Evolutionary conservation across 2,888 invertebrate species (phyloP).

Genomic region (Eristalis tenax): DNA sequence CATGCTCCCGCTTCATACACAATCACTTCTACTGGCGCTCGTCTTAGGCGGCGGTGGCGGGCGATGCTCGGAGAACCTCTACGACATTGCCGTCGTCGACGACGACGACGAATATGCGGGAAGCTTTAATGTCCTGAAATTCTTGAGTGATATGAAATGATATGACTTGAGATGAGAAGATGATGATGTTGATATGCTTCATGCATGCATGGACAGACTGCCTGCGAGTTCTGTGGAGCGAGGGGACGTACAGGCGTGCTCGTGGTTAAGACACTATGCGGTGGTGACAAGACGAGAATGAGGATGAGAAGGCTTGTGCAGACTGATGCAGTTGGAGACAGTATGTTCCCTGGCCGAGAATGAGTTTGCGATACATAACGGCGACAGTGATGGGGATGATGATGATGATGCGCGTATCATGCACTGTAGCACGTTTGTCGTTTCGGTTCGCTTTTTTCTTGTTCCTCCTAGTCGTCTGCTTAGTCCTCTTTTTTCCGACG

Average conservation of each 20-base stretch:
- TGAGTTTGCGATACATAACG: conserved; percentile 57
- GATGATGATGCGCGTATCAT: conserved; percentile 68
- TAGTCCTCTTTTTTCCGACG: conserved; percentile 4
- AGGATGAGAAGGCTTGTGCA: background rate
- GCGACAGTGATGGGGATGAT: conserved; percentile 65
- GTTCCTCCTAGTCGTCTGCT: too few relatives aligned
- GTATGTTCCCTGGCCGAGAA: conserved; percentile 51
- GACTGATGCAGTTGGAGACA: conserved; percentile 34
- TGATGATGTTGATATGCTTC: conserved; percentile 72
- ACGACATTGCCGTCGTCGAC: conserved; percentile 9
- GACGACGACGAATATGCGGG: conserved; percentile 65
- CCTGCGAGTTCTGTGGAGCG: conserved; percentile 12
- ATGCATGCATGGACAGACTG: conserved; percentile 70
- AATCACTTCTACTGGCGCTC: conserved; percentile 49
- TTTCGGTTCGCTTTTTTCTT: background rate
- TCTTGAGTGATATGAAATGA: conserved; percentile 72
- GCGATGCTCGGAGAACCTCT: background rate
- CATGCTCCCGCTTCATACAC: conserved; percentile 39
- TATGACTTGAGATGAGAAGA: conserved; percentile 71
- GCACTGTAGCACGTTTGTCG: conserved; percentile 31
- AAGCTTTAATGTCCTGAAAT: conserved; percentile 72
- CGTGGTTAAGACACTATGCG: conserved; percentile 56
- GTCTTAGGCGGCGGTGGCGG: conserved; percentile 24
- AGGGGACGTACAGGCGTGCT: background rate
- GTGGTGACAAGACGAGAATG: background rate